phyloP scores from a whole-genome alignment of 2,113 vertebrate species.

The Tinamus guttatus region DNA sequence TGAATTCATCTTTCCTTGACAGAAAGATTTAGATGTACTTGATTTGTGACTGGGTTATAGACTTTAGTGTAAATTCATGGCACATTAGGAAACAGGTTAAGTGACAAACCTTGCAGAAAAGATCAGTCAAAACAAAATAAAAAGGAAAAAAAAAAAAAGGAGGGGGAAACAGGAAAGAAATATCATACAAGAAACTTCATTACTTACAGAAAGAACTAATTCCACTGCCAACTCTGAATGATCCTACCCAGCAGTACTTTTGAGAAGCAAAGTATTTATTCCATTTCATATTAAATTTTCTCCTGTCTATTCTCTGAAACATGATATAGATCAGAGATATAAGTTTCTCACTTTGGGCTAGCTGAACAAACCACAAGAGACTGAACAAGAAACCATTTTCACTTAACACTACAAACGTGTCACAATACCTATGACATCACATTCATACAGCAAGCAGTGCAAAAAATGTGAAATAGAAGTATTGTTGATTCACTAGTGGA shows the following conservation, averaged over 20 bases:
- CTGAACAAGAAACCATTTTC: neutral
- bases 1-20: slow-evolving; percentile 22
- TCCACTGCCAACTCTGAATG: neutral
- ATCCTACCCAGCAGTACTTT: neutral
- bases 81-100: neutral
- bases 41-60: neutral
- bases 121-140: neutral
- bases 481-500: neutral
- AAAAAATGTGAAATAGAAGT: neutral
- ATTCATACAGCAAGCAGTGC: neutral
- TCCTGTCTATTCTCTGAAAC: neutral
- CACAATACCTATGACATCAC: neutral
- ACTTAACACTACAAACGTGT: neutral
- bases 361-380: neutral
- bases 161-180: neutral
- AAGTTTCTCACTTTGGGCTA: neutral
- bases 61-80: neutral
- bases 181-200: neutral
- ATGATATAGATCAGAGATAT: neutral
- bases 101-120: neutral
- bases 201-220: neutral
- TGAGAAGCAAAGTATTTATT: neutral
- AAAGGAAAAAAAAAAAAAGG: neutral
- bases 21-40: neutral
- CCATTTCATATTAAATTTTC: neutral